Base-by-base conservation (phyloP, 2,113 vertebrate species). In the Leptobrachium leishanense region DNA sequence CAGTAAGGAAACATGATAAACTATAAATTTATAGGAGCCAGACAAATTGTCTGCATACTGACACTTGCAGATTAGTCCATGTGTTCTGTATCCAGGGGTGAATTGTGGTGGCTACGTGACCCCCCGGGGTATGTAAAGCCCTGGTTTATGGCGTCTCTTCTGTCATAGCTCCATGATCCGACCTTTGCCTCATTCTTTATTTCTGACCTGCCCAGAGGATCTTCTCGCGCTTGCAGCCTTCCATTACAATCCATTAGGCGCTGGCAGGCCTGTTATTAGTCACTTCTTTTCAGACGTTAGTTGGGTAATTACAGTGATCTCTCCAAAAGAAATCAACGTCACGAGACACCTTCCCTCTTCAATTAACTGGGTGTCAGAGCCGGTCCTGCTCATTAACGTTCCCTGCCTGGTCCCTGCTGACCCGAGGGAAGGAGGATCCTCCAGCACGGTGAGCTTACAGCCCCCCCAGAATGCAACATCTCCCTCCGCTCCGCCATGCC, bases 231-330 rank as follows among this genome's bases (percentile, higher is more conserved):
- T 31, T 31, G 20, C 20, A 31, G 20, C 63, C 54, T 13, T 42
- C 42, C 9, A 62, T 69, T 77, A 62, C 39, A 50, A 43, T 20
- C 46, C 43, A 63, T 77, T 70, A 70, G 42, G 15, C 2, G 2
- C 43, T 20, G 42, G 70, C 76, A 40, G 55, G 55, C 4, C 72
- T 71, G 67, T 71, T 77, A 70, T 63, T 62, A 72, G 68, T 42
- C 68, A n/a, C 8, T 55, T 68, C 72, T 10, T 44, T 55, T 4
- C 31, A n/a, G 50, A n/a, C 20, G n/a, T 10, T 7, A 64, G 54
- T 50, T 70, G 40, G 55, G 43, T 70, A 71, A 71, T 77, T 72
- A 64, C 68, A 53, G 43, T 40, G 46, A 42, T 70, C 57, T 77
- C 44, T 42, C 44, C 11, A 31, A 72, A 72, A 41, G 31, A n/a